Conservation (phyloP, 2,113 vertebrate genomes). For the Coptodon rendalli region DNA sequence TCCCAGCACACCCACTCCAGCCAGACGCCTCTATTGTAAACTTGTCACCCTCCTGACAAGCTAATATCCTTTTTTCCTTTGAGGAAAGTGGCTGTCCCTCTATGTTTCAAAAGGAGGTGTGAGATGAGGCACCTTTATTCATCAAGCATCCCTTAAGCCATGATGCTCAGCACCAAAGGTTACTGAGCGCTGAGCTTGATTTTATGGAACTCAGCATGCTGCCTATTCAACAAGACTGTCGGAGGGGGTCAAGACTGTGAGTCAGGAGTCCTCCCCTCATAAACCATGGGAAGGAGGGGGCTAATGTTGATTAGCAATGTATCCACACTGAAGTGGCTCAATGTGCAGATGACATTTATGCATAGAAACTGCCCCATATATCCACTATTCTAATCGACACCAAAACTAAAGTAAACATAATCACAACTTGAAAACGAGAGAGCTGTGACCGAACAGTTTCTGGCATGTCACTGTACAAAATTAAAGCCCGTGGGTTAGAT, state of each 20-base stretch:
- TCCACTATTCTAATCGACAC: background rate
- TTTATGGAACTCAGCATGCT: slow-evolving; percentile 61
- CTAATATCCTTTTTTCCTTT: slow-evolving; percentile 62
- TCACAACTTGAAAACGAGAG: background rate
- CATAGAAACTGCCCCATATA: background rate
- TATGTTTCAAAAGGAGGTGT: slow-evolving; percentile 59
- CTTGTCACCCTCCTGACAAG: slow-evolving; percentile 62
- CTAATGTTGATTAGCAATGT: background rate
- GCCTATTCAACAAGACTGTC: slow-evolving; percentile 29
- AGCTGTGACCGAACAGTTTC: background rate
- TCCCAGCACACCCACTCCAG: slow-evolving; percentile 15
- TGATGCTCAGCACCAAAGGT: slow-evolving; percentile 43
- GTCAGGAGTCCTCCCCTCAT: background rate
- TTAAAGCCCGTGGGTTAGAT: background rate
- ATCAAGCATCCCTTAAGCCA: slow-evolving; percentile 59
- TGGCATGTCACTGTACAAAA: background rate
- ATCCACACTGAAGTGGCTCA: background rate
- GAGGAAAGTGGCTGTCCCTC: slow-evolving; percentile 30
- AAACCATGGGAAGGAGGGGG: background rate
- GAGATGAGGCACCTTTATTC: slow-evolving; percentile 60
- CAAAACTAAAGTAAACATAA: background rate
- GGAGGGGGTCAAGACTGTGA: background rate
- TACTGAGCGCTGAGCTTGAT: slow-evolving; percentile 15
- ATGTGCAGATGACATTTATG: background rate
- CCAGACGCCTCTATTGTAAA: slow-evolving; percentile 53